These are phyloP conservation scores for Argya squamiceps DNA, from an alignment of 2,797 vertebrate species.

Conservation along the genomic window DNA sequence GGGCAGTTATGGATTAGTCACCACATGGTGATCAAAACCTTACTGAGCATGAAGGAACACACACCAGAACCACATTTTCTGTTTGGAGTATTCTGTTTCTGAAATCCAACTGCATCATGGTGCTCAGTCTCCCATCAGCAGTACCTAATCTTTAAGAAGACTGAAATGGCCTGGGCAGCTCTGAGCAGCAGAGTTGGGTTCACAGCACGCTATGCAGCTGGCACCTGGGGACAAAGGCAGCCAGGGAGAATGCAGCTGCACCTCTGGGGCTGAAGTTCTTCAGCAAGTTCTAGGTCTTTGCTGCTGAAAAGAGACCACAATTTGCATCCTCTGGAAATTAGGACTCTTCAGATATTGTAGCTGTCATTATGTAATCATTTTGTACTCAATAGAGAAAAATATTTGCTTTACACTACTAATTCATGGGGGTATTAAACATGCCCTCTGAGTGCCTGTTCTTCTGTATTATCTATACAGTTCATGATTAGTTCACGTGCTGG, in stretches of 20 bases:
- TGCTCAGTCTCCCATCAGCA: neutral
- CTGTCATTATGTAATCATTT: neutral
- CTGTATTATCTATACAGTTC: neutral
- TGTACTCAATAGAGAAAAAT: neutral
- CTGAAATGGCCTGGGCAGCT: neutral
- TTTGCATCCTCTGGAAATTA: neutral
- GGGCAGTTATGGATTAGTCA: neutral
- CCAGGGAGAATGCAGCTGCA: fast-evolving
- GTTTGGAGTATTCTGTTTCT: neutral
- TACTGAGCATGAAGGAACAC: neutral
- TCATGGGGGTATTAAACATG: neutral
- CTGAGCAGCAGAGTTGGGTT: neutral
- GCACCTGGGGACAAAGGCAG: neutral
- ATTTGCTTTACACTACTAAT: neutral
- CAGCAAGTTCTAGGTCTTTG: neutral
- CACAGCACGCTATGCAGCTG: neutral
- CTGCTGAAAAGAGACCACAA: neutral
- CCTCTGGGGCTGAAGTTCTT: neutral
- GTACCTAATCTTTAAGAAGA: neutral
- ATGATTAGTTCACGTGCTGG: neutral
- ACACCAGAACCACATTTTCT: neutral
- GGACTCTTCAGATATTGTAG: neutral
- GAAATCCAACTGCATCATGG: neutral
- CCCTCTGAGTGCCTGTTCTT: neutral
- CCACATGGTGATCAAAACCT: neutral